Evolutionary conservation across 2,797 vertebrate species (phyloP).

Genomic region (Bucorvus abyssinicus): DNA sequence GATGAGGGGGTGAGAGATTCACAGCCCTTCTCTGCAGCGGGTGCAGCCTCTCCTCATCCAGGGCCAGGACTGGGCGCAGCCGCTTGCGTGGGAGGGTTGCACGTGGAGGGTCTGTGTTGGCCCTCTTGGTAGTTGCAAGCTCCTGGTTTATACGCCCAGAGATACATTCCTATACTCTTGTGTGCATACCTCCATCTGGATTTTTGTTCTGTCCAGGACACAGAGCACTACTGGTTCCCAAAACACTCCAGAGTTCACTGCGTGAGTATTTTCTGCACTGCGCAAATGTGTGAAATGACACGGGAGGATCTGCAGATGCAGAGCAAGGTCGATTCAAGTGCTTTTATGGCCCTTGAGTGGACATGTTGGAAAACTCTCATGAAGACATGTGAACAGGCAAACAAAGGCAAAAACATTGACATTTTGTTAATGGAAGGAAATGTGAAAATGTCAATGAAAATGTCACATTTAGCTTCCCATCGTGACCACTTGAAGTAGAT

Average conservation of each 20-base stretch:
- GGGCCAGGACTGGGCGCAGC: neutral
- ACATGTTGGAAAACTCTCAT: neutral
- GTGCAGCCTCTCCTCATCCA: neutral
- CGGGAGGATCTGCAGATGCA: neutral
- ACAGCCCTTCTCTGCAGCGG: rapidly evolving
- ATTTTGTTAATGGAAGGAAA: conserved; percentile 43
- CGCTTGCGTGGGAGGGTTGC: neutral
- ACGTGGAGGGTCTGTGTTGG: rapidly evolving
- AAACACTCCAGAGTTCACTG: neutral
- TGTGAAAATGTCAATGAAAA: conserved; percentile 39
- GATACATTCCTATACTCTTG: rapidly evolving
- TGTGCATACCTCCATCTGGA: neutral
- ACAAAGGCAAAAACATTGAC: conserved; percentile 24
- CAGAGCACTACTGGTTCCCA: neutral
- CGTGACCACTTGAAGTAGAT: conserved; percentile 32
- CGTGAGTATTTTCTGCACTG: neutral
- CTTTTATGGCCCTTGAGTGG: neutral
- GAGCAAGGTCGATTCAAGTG: neutral
- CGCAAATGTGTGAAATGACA: neutral
- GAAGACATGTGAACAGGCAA: neutral
- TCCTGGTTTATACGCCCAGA: neutral
- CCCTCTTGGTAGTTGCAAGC: neutral
- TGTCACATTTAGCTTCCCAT: conserved; percentile 25
- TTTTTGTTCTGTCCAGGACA: neutral
- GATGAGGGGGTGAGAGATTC: neutral